Percentiles rank a stretch among this genome's conserved stretches.
phyloP scores from a whole-genome alignment of 2,888 invertebrate species.

The Cantharis rufa region DNA sequence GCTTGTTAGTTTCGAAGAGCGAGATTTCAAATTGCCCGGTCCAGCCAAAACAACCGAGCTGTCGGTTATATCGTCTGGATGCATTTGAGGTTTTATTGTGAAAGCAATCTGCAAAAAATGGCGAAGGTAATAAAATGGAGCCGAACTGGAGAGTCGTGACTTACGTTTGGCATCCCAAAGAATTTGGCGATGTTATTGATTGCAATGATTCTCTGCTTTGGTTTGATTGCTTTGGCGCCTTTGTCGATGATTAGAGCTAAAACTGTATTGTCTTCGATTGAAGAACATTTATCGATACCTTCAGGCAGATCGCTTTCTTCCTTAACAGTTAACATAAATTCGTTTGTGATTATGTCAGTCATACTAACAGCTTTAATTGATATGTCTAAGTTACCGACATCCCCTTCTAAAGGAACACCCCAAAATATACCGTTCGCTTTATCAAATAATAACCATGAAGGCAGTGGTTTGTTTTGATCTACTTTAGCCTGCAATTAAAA shows the following conservation, averaged over 20 bases:
- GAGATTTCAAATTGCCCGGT: conserved; percentile 58
- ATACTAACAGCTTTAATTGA: conserved; percentile 61
- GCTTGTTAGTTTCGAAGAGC: conserved; percentile 55
- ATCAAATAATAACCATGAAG: conserved; percentile 75
- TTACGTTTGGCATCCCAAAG: conserved; percentile 70
- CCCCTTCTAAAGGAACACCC: conserved; percentile 72
- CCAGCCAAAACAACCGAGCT: conserved; percentile 59
- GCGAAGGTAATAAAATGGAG: background rate
- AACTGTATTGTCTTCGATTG: conserved; percentile 54
- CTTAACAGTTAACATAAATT: conserved; percentile 69
- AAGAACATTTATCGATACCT: conserved; percentile 41
- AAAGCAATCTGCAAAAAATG: conserved; percentile 58
- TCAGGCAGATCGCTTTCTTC: conserved; percentile 41
- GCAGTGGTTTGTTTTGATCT: conserved; percentile 55
- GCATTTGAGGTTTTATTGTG: conserved; percentile 56
- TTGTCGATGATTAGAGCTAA: conserved; percentile 72
- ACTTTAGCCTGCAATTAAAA: conserved; percentile 52
- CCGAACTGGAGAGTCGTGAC: conserved; percentile 34
- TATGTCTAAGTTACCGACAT: conserved; percentile 70
- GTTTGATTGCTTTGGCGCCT: conserved; percentile 65
- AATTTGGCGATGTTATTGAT: conserved; percentile 74
- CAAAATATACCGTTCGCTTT: conserved; percentile 69
- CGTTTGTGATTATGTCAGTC: conserved; percentile 61
- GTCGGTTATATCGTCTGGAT: conserved; percentile 54
- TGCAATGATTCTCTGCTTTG: conserved; percentile 67